Percentiles rank a stretch among this genome's conserved stretches.
Evolutionary conservation across 2,888 invertebrate species (phyloP).

Genomic region (Cheilosia soror): DNA sequence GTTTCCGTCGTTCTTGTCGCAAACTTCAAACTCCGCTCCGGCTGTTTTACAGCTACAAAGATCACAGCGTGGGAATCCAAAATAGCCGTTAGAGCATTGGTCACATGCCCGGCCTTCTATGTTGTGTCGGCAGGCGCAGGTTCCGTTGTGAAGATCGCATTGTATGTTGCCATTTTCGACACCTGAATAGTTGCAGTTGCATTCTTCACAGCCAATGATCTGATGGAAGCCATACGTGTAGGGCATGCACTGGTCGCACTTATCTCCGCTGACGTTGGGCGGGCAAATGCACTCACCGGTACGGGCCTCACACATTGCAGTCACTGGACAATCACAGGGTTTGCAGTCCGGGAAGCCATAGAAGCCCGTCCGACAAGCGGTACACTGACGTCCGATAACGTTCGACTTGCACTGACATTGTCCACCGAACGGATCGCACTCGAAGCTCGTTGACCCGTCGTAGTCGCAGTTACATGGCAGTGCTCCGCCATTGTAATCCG

Average conservation of each 20-base stretch:
- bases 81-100: constrained; percentile 92
- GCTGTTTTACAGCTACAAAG: constrained; percentile 91
- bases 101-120: constrained; percentile 96
- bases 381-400: constrained; percentile 94
- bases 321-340: constrained; percentile 93
- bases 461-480: constrained; percentile 94
- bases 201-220: constrained; percentile 97
- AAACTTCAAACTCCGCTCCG: constrained; percentile 94
- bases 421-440: constrained; percentile 97
- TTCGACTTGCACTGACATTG: constrained; percentile 97
- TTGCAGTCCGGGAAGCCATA: constrained; percentile 98
- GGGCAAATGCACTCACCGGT: constrained; percentile 96
- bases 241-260: constrained; percentile 94
- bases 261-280: constrained; percentile 93
- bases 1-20: constrained; percentile 88
- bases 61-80: constrained; percentile 94
- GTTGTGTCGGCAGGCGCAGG: constrained; percentile 93
- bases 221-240: constrained; percentile 97
- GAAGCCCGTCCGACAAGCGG: constrained; percentile 92
- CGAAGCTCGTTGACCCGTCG: constrained; percentile 93
- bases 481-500: constrained; percentile 97
- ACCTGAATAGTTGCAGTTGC: constrained; percentile 94
- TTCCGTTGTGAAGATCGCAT: constrained; percentile 94
- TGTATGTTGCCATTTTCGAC: constrained; percentile 90
- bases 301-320: constrained; percentile 91